Evolutionary conservation across 2,113 vertebrate species (phyloP).

Genomic region (Notothenia coriiceps): DNA sequence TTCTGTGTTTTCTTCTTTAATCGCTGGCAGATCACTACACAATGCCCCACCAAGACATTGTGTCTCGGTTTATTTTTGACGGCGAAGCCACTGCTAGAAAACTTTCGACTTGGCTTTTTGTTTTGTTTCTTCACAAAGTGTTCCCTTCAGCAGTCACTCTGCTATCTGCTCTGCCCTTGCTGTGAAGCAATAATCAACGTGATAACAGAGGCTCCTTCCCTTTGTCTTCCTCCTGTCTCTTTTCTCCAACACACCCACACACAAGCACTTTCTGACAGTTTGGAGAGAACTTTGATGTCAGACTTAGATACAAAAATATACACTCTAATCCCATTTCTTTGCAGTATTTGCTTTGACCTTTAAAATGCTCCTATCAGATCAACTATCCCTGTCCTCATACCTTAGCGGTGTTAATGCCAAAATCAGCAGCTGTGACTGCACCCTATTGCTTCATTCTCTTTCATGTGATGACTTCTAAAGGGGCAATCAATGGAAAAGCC

Average conservation of each 20-base stretch:
- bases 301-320: conserved; percentile 17
- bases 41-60: conserved; percentile 19
- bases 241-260: conserved; percentile 30
- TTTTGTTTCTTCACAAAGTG: background rate
- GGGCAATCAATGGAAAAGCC: conserved; percentile 11
- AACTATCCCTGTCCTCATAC: background rate
- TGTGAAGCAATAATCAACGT: conserved; percentile 66
- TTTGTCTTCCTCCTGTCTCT: conserved; percentile 17
- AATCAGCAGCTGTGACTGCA: conserved; percentile 9
- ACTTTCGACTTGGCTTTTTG: conserved; percentile 16
- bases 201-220: conserved; percentile 37
- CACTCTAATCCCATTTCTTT: conserved; percentile 1
- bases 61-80: conserved; percentile 42
- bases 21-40: conserved; percentile 31
- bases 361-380: background rate
- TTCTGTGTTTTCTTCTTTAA: conserved; percentile 29
- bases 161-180: conserved; percentile 4
- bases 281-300: conserved; percentile 59
- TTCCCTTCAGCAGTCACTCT: conserved; percentile 18
- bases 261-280: conserved; percentile 40
- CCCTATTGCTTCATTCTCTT: conserved; percentile 6
- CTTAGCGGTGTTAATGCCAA: background rate
- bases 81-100: conserved; percentile 13
- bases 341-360: background rate
- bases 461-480: conserved; percentile 10